phyloP scores from a whole-genome alignment of 2,797 vertebrate species.

The Peromyscus melanophrys region DNA sequence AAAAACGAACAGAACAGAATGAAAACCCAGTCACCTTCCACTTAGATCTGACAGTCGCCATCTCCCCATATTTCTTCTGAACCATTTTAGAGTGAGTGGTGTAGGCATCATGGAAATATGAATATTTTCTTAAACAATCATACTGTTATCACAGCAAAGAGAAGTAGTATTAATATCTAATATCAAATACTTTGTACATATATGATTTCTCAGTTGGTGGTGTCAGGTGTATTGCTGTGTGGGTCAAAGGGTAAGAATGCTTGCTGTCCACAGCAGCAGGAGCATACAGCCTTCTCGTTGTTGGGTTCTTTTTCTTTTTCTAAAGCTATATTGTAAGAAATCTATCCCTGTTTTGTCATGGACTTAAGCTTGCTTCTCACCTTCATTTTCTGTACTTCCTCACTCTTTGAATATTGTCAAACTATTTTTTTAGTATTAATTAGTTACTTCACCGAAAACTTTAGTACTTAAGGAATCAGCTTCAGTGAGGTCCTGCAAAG shows the following conservation, averaged over 20 bases:
- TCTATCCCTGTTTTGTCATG: background rate
- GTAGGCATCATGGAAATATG: background rate
- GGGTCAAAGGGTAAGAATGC: background rate
- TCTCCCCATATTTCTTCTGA: slow-evolving; percentile 1
- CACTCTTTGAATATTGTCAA: background rate
- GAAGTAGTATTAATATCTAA: background rate
- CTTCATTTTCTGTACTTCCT: background rate
- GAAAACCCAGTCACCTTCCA: background rate
- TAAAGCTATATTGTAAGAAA: background rate
- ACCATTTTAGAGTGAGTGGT: background rate
- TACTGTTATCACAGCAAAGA: background rate
- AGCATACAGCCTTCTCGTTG: background rate
- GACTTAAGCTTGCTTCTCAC: background rate
- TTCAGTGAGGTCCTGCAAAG: background rate
- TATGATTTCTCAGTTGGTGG: background rate
- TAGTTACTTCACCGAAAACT: background rate
- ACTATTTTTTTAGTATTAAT: background rate
- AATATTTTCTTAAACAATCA: background rate
- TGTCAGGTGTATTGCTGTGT: background rate
- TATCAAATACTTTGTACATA: background rate
- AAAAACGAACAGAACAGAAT: background rate
- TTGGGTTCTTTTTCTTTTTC: background rate
- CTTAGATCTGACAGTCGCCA: background rate
- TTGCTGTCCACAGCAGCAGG: background rate
- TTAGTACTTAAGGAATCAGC: background rate